Evolutionary conservation across 2,888 invertebrate species (phyloP), one percentile per base, ranked within the genome.

Genomic region (Polydrusus cervinus): DNA sequence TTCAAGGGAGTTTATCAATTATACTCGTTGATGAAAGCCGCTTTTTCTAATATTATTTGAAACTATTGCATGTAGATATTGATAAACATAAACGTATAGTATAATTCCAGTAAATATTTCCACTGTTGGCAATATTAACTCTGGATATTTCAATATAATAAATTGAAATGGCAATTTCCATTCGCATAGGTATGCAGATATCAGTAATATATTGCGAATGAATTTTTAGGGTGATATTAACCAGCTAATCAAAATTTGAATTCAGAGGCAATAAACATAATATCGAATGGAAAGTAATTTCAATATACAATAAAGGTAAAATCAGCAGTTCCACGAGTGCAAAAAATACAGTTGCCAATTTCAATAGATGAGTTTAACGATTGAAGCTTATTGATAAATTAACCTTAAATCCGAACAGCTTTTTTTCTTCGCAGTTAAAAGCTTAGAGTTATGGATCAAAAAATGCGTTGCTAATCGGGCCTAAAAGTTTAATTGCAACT

Each of bases 201-300:
- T 38, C 9, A 16, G 38, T 57, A 57, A 57, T 38, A 57, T 57
- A 38, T 38, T 57, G 38, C 34, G 38, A 57, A 57, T 34, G 38
- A 57, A 57, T 57, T 57, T 57, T 57, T 57, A 38, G 57, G 38
- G 14, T 16, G 57, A 57, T 57, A 57, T 57, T 57, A 38, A 57
- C 34, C 16, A 57, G 34, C 55, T 34, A 57, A 57, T 57, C 57
- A 57, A 57, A 57, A 57, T 57, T 57, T 57, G 38, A 57, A 57
- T 57, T 34, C 38, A 34, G 16, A 16, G 10, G 57, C 57, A 57
- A 57, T 57, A 57, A 57, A 38, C 57, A 57, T 57, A 57, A 57
- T 57, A 57, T 57, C 38, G 14, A 57, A 57, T 57, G 38, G 38
- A 34, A 57, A 38, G 38, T 34, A 38, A 57, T 38, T 57, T 57